These are phyloP conservation scores for Zootoca vivipara DNA, from an alignment of 2,113 vertebrate species.

Conservation along the genomic window DNA sequence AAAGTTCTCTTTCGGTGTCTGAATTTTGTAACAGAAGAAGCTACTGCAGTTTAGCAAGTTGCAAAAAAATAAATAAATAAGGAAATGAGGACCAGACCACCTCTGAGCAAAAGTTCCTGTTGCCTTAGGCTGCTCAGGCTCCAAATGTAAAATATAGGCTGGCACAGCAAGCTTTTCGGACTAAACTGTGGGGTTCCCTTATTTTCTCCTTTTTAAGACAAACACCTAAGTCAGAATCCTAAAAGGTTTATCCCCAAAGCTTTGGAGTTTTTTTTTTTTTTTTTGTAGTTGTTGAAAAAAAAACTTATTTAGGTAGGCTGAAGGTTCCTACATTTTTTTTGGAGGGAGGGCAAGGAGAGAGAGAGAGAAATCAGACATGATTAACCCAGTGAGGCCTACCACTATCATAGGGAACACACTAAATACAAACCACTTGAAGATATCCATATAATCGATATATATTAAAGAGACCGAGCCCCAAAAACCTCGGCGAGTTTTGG, in stretches of 20 bases:
- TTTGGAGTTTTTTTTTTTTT: not conserved
- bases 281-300: not conserved
- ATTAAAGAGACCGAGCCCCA: not conserved
- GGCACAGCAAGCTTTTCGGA: no score
- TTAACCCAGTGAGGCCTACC: conserved; percentile 8
- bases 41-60: not conserved
- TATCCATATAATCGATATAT: conserved; percentile 18
- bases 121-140: not conserved
- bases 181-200: not conserved
- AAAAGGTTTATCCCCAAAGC: not conserved
- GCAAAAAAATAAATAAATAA: not conserved
- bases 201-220: not conserved
- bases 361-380: not conserved
- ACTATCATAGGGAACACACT: conserved; percentile 14
- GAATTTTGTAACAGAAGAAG: not conserved
- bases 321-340: not conserved
- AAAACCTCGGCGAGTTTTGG: not conserved
- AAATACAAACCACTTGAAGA: conserved; percentile 33
- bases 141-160: no score
- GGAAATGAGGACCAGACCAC: not conserved
- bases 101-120: not conserved
- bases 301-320: not conserved
- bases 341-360: not conserved
- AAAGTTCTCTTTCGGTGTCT: not conserved
- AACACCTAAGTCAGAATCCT: not conserved